phyloP scores from a whole-genome alignment of 2,888 invertebrate species.

The Netelia virgata region DNA sequence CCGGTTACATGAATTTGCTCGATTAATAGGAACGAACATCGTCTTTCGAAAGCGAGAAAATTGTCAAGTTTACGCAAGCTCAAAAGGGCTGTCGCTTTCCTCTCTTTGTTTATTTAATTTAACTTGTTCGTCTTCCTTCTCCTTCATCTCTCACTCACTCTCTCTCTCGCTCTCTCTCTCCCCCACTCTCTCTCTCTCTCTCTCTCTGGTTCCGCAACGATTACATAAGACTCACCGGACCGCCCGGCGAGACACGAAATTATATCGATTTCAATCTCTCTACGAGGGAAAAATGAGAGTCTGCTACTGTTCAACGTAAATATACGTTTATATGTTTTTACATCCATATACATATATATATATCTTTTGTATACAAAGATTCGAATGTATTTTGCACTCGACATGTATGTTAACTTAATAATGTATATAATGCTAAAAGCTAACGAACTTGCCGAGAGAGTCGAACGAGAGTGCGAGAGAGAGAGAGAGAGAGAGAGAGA shows the following conservation, averaged over 20 bases:
- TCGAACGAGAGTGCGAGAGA: constrained; percentile 45
- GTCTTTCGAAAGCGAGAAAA: too few species aligned
- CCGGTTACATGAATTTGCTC: too few species aligned
- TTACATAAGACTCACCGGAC: constrained; percentile 57
- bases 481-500: constrained; percentile 31
- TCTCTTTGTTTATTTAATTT: too few species aligned
- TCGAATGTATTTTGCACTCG: constrained; percentile 12
- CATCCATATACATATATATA: too few species aligned
- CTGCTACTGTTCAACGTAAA: constrained; percentile 19
- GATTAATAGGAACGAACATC: too few species aligned
- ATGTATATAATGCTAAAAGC: constrained; percentile 47
- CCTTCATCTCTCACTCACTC: too few species aligned
- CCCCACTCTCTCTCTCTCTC: neutral
- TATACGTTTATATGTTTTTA: neutral
- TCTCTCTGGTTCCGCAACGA: constrained; percentile 16
- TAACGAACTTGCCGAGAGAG: constrained; percentile 61
- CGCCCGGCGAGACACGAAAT: constrained; percentile 55
- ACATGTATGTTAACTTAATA: constrained; percentile 54
- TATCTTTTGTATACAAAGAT: neutral
- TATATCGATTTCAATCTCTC: constrained; percentile 57
- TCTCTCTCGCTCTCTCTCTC: constrained; percentile 9
- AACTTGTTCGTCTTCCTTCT: too few species aligned
- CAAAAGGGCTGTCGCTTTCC: too few species aligned
- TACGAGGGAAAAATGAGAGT: constrained; percentile 34
- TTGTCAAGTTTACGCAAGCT: too few species aligned